Percentiles rank a stretch among this genome's conserved stretches.
These are phyloP conservation scores for Microcaecilia unicolor DNA, from an alignment of 2,797 vertebrate genomes.

Conservation along the genomic window DNA sequence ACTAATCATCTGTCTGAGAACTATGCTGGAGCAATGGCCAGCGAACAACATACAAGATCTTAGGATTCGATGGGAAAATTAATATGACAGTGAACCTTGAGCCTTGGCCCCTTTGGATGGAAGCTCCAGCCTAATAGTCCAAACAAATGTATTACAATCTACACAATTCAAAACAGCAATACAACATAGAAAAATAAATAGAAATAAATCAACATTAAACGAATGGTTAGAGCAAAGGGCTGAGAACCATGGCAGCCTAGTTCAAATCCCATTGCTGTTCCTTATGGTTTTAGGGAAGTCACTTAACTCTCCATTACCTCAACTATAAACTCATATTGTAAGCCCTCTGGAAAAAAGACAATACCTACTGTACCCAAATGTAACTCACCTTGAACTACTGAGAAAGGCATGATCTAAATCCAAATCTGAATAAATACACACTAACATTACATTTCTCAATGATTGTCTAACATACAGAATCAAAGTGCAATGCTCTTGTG, in stretches of 20 bases:
- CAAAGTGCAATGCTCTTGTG: constrained; percentile 2
- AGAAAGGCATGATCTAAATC: too few species aligned
- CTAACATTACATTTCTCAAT: neutral
- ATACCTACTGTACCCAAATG: too few species aligned
- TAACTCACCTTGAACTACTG: too few species aligned
- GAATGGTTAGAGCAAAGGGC: too few species aligned
- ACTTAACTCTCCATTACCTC: too few species aligned
- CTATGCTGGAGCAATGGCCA: neutral
- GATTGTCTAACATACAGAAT: neutral
- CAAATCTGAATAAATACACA: constrained; percentile 28
- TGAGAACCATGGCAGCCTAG: too few species aligned
- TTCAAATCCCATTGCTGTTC: too few species aligned
- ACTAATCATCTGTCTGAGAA: too few species aligned
- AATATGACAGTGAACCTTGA: too few species aligned
- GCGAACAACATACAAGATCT: neutral
- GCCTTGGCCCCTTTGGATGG: neutral
- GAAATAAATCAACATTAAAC: constrained; percentile 25
- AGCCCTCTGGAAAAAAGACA: too few species aligned
- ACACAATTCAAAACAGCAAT: constrained; percentile 12
- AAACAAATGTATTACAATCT: neutral
- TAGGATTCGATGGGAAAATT: neutral
- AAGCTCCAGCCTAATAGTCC: neutral
- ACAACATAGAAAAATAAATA: constrained; percentile 16
- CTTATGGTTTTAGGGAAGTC: too few species aligned
- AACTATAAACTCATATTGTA: too few species aligned